Evolutionary conservation across 2,113 vertebrate genomes (phyloP), one percentile per base, ranked within the genome.

Genomic region (Tetraodon nigroviridis): DNA sequence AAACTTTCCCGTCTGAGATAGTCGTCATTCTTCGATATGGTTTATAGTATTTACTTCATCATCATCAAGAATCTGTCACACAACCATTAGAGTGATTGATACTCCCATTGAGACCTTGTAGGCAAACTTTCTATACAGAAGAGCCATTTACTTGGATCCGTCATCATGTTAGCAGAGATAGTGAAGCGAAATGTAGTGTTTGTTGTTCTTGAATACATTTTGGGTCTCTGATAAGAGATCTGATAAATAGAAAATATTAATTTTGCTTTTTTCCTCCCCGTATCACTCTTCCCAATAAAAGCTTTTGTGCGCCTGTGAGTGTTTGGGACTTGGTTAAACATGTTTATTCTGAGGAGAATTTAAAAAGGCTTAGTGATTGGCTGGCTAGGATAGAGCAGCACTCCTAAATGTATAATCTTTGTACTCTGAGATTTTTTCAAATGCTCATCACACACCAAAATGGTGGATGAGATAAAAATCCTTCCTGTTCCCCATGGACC

Each of bases 121-220:
- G 71, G 68, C 54, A 79, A 66, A 70, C 76, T 82, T 73, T 78
- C 68, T 69, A 32, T 70, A 67, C 19, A 6, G 76, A 80, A 80
- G 71, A 66, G 75, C 58, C 66, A 71, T 82, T 76, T 73, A 73
- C 67, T 75, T 65, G 67, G 76, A 75, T 67, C 88, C 79, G 56
- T 82, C 80, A 62, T 87, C 78, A 75, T 76, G 87, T 89, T 86
- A 82, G 75, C 65, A 73, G 72, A 87, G 89, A 89, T 89, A 89
- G 80, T 7, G 71, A 11, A 51, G 81, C 75, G 67, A 80, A 84
- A 87, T 73, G 75, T 51, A 72, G 73, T 80, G 78, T 85, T 90
- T 88, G 73, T 78, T 61, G 73, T 78, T 84, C 81, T 80, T 69
- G 78, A 86, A 85, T 89, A 74, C 69, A 81, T 89, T 85, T 81